Evolutionary conservation across 2,797 vertebrate species (phyloP).

Genomic region (Falco rusticolus): DNA sequence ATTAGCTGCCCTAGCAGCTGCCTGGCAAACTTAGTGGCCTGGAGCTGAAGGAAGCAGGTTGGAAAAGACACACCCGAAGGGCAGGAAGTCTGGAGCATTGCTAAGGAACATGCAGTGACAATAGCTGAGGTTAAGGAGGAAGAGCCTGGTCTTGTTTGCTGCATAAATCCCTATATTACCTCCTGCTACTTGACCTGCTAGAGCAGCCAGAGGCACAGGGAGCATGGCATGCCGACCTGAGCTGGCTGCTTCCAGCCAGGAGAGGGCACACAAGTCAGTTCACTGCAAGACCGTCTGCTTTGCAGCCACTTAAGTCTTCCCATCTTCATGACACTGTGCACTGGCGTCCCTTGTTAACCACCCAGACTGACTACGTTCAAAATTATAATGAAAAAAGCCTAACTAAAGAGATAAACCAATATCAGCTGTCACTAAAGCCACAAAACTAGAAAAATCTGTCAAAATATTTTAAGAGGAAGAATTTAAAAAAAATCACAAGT

Average conservation of each 20-base stretch:
- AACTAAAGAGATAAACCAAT: conserved; percentile 38
- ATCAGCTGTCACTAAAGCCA: not conserved
- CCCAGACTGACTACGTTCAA: conserved; percentile 11
- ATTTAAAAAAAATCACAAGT: not conserved
- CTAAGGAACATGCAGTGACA: not conserved
- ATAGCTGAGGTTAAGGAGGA: not conserved
- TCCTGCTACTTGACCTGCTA: conserved; percentile 26
- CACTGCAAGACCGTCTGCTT: not conserved
- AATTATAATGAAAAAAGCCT: conserved; percentile 3
- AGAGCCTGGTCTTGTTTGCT: conserved; percentile 7
- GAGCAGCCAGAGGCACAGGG: not conserved
- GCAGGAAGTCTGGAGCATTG: not conserved
- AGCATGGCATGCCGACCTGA: not conserved
- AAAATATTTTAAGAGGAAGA: conserved; percentile 47
- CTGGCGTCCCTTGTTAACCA: not conserved
- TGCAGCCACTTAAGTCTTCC: not conserved
- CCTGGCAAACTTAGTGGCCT: not conserved
- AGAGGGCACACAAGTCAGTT: conserved; percentile 58
- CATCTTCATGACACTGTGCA: not conserved
- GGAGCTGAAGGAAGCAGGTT: not conserved
- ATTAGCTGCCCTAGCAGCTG: not conserved
- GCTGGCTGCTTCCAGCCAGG: conserved; percentile 57
- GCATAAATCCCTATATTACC: conserved; percentile 37
- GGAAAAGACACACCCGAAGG: not conserved
- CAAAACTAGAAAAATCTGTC: conserved; percentile 16